Base-by-base conservation (phyloP, 2,888 invertebrate genomes). In the Sinopyrophorus schimmeli region DNA sequence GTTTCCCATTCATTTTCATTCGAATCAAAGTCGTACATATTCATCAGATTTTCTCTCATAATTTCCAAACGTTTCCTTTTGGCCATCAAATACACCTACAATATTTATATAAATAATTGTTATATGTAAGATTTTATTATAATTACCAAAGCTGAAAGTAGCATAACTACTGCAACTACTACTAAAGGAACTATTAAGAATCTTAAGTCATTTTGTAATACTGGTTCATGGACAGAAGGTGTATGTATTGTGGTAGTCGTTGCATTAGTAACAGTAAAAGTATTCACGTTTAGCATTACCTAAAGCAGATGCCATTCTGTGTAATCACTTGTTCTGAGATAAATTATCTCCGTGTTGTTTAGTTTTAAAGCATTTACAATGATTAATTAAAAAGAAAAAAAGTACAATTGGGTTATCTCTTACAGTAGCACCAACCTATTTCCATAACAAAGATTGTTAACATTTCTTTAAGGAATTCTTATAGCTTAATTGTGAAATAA, bases 1-100 rank as follows among this genome's bases (percentile, higher is more conserved):
- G 81, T 78, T 66, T 85, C 84, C 84, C 84, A 84, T 63, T 83
- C 83, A 55, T 81, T 79, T 63, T 82, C 83, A 59, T 83, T 83
- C n/a, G 80, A 78, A 60, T 84, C 84, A 69, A 84, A 85, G 58
- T 81, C 83, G 64, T 86, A 86, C 60, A 84, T 70, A 9, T 81
- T 83, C 77, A 85, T 80, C 27, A 85, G 71, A 62, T 81, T 80
- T 61, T 82, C 80, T 30, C 83, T 74, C 21, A 85, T 68, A 53
- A 76, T 74, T 54, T 81, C 81, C 58, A 82, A 64, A 60, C 80
- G 75, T 47, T 76, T 71, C 59, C 77, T 76, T 47, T 76, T 72
- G 17, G 78, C 75, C 64, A 79, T 73, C 37, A 77, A 68, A 54
- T 78, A 72, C 17, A 80, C 77, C 80, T 80, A 53, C 12, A 65